A percentile compares a stretch with the other conserved stretches of the same genome.
Evolutionary conservation across 1,140 invertebrate species (phyloP).

Genomic region (Teleopsis dalmanni): DNA sequence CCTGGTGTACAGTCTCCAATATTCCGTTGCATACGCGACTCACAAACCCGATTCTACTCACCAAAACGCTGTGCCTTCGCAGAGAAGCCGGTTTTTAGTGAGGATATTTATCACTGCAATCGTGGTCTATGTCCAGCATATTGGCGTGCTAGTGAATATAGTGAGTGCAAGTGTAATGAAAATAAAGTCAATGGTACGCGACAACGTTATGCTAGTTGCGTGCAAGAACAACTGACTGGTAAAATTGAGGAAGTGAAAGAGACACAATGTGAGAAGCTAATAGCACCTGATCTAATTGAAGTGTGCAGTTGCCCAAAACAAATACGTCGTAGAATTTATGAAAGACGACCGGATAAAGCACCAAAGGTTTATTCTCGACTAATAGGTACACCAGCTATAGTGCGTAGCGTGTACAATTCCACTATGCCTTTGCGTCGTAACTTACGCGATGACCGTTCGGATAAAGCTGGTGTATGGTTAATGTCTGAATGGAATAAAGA

Average conservation of each 20-base stretch:
- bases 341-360: conserved; percentile 6
- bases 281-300: conserved; percentile 22
- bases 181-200: conserved; percentile 54
- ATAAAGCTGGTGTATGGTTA: conserved; percentile 21
- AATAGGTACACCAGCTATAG: conserved; percentile 4
- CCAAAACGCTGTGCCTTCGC: conserved; percentile 56
- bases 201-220: conserved; percentile 52
- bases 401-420: conserved; percentile 5
- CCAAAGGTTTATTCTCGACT: conserved; percentile 5
- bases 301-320: conserved; percentile 20
- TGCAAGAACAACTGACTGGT: conserved; percentile 45
- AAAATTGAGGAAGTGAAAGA: conserved; percentile 46
- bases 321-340: conserved; percentile 9
- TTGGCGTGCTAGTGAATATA: conserved; percentile 40
- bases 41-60: conserved; percentile 49
- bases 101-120: conserved; percentile 58
- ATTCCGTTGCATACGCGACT: conserved; percentile 56
- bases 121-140: conserved; percentile 56
- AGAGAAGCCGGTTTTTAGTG: conserved; percentile 49
- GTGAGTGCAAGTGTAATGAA: conserved; percentile 47
- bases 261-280: conserved; percentile 37
- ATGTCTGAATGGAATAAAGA: conserved; percentile 21
- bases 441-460: conserved; percentile 11
- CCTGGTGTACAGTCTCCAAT: conserved; percentile 64
- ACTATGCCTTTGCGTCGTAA: conserved; percentile 7